These are phyloP conservation scores for Frankliniella fusca DNA, from an alignment of 2,888 invertebrate species.

Conservation along the genomic window DNA sequence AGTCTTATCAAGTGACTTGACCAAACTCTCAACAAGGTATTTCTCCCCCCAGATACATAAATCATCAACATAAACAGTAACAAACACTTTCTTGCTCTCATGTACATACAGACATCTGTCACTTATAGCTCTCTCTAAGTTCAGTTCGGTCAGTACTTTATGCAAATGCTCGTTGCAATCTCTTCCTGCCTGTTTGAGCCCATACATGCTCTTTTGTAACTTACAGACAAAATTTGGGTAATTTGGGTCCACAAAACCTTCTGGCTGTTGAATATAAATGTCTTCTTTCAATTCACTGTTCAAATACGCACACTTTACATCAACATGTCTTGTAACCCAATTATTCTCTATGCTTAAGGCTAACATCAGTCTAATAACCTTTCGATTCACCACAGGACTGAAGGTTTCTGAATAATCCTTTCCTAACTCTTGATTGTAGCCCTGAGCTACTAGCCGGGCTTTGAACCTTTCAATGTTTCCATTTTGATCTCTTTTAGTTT, in stretches of 20 bases:
- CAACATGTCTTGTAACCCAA: conserved; percentile 40
- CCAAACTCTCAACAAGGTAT: conserved; percentile 34
- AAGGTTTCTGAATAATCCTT: conserved; percentile 43
- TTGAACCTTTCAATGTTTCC: conserved; percentile 41
- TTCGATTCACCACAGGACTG: conserved; percentile 41
- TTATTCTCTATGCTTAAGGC: background rate
- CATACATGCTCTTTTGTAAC: conserved; percentile 44
- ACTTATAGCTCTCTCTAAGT: conserved; percentile 40
- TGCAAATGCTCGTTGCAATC: conserved; percentile 44
- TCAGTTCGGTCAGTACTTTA: conserved; percentile 39
- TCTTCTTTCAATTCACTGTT: conserved; percentile 42
- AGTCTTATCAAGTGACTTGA: conserved; percentile 36
- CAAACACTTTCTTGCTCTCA: conserved; percentile 37
- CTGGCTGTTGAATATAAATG: conserved; percentile 44
- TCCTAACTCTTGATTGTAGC: conserved; percentile 39
- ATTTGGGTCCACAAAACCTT: conserved; percentile 42
- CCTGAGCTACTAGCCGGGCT: conserved; percentile 42
- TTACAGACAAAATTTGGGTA: conserved; percentile 40
- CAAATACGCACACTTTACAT: conserved; percentile 43
- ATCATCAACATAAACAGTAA: conserved; percentile 44
- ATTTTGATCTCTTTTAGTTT: conserved; percentile 41
- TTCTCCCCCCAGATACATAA: background rate
- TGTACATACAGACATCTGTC: conserved; percentile 43
- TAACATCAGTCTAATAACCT: conserved; percentile 39
- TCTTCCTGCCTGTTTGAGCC: conserved; percentile 45